Conservation (phyloP, 1,140 invertebrate genomes). For the Phenacoccus solenopsis region DNA sequence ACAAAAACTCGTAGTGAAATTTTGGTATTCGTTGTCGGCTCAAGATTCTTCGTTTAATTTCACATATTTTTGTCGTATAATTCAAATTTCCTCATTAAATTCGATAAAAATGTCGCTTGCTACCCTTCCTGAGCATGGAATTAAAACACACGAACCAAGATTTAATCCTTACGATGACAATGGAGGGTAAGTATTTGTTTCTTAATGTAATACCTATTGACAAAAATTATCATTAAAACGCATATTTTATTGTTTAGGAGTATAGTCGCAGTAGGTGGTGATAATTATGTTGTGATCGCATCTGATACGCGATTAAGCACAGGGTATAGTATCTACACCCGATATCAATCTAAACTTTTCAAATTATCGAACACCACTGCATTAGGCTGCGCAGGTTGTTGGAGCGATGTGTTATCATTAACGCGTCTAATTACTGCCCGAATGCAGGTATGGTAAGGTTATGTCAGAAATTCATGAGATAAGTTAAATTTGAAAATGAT, state of each 20-base stretch:
- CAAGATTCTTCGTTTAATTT: no score
- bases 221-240: not conserved
- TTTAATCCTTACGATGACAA: slow-evolving; percentile 28
- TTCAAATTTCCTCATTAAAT: not conserved
- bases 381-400: slow-evolving; percentile 82
- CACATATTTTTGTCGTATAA: no score
- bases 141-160: slow-evolving; percentile 6
- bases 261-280: slow-evolving; percentile 83
- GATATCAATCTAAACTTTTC: slow-evolving; percentile 77
- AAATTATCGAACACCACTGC: slow-evolving; percentile 67
- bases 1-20: not conserved
- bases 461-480: slow-evolving; percentile 10
- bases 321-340: slow-evolving; percentile 78
- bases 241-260: slow-evolving; percentile 43
- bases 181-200: slow-evolving; percentile 26
- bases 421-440: slow-evolving; percentile 72
- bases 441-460: slow-evolving; percentile 65
- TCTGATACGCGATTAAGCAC: slow-evolving; percentile 88
- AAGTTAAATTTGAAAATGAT: not conserved
- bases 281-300: slow-evolving; percentile 70
- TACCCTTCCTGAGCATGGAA: not conserved
- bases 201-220: not conserved
- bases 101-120: not conserved
- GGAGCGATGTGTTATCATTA: slow-evolving; percentile 93
- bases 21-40: not conserved